Conservation (phyloP, 2,113 vertebrate species). For the Lycaon pictus region DNA sequence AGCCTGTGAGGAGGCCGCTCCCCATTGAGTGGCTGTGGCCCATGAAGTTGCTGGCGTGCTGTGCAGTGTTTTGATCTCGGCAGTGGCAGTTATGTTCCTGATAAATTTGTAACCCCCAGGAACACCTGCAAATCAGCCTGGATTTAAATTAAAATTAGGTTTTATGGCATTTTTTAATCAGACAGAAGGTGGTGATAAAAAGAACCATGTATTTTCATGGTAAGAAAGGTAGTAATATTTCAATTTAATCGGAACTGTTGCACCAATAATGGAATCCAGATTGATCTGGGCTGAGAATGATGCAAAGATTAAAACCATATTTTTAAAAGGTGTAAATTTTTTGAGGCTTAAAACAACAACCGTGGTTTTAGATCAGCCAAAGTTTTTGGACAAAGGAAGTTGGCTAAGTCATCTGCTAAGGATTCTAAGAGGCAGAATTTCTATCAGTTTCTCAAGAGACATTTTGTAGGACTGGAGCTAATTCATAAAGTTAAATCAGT, state of each 20-base stretch:
- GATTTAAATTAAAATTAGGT: conserved; percentile 95
- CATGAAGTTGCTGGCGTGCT: conserved; percentile 93
- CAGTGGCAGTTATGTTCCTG: conserved; percentile 95
- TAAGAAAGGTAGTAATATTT: conserved; percentile 93
- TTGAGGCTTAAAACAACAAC: conserved; percentile 72
- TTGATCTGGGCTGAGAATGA: conserved; percentile 88
- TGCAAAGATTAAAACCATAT: conserved; percentile 90
- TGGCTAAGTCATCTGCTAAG: conserved; percentile 68
- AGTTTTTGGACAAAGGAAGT: conserved; percentile 79
- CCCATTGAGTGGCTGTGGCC: conserved; percentile 94
- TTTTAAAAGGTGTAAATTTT: conserved; percentile 87
- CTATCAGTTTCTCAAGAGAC: conserved; percentile 47
- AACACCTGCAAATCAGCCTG: conserved; percentile 94
- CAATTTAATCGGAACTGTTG: conserved; percentile 91
- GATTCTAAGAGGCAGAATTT: conserved; percentile 63
- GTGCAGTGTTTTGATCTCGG: conserved; percentile 95
- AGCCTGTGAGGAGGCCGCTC: conserved; percentile 94
- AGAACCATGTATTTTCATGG: conserved; percentile 90
- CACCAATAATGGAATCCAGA: conserved; percentile 91
- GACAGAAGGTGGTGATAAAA: conserved; percentile 93
- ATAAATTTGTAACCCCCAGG: conserved; percentile 95
- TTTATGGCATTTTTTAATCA: conserved; percentile 95
- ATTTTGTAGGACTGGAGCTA: conserved; percentile 61
- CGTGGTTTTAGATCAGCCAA: conserved; percentile 65
- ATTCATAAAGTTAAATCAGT: conserved; percentile 76